Conservation (phyloP, 1,140 invertebrate genomes). For the Leptinotarsa undecemlineata region DNA sequence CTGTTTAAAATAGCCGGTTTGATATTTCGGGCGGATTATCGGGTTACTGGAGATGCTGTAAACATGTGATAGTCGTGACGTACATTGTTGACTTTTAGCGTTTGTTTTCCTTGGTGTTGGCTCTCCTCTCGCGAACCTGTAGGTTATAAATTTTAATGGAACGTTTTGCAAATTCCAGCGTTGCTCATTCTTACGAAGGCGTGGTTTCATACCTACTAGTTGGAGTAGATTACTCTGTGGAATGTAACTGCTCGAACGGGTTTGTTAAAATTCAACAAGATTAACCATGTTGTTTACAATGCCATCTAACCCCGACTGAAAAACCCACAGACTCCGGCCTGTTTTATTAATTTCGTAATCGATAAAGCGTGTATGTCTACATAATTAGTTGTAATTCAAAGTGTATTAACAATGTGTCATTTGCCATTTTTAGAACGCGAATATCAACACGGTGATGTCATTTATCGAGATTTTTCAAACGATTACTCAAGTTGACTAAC, state of each 20-base stretch:
- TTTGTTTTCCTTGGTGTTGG: slow-evolving; percentile 5
- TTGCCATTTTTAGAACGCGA: slow-evolving; percentile 36
- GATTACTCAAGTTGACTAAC: not conserved
- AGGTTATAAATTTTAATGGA: not conserved
- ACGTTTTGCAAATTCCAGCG: slow-evolving; percentile 5
- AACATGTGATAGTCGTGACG: slow-evolving; percentile 29
- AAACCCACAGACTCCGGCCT: too few relatives aligned
- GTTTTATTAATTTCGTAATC: not conserved
- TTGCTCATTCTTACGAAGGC: not conserved
- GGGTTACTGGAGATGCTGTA: slow-evolving; percentile 18
- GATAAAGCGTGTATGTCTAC: slow-evolving; percentile 3
- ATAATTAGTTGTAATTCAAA: slow-evolving; percentile 16
- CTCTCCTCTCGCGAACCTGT: not conserved
- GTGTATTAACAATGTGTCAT: slow-evolving; percentile 29
- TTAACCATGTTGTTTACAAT: too few relatives aligned
- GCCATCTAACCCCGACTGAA: too few relatives aligned
- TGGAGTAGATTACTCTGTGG: not conserved
- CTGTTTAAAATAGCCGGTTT: slow-evolving; percentile 6
- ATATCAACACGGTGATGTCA: slow-evolving; percentile 37
- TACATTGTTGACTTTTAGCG: slow-evolving; percentile 17
- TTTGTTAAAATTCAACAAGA: too few relatives aligned
- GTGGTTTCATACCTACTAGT: not conserved
- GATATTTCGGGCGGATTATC: not conserved
- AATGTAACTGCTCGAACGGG: too few relatives aligned
- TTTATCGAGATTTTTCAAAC: slow-evolving; percentile 27